A percentile compares a stretch with the other conserved stretches of the same genome.
phyloP scores from a whole-genome alignment of 2,888 invertebrate genomes.

The Tortrix viridana region DNA sequence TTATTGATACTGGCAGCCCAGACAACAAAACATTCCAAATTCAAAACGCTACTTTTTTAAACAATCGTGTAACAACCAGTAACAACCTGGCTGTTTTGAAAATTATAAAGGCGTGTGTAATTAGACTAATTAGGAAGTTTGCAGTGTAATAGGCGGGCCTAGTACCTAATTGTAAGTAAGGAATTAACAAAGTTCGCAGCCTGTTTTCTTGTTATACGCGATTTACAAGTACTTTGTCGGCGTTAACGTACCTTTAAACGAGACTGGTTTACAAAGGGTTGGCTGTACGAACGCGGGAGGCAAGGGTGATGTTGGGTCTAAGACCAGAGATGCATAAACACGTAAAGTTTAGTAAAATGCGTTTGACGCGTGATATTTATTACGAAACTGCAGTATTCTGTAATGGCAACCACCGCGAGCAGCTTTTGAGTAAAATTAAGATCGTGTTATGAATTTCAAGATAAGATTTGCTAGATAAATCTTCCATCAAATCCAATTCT shows the following conservation, averaged over 20 bases:
- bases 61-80: background rate
- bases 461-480: too few relatives aligned
- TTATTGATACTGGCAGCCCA: too few relatives aligned
- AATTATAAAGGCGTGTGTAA: conserved; percentile 8
- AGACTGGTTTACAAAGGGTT: conserved; percentile 1
- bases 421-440: too few relatives aligned
- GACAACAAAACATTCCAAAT: background rate
- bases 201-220: conserved; percentile 17
- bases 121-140: conserved; percentile 9
- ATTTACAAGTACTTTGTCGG: conserved; percentile 18
- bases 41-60: background rate
- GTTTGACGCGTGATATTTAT: too few relatives aligned
- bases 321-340: too few relatives aligned
- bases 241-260: conserved; percentile 15
- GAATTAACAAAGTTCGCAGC: conserved; percentile 15
- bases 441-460: too few relatives aligned
- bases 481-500: too few relatives aligned
- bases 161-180: conserved; percentile 12
- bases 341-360: too few relatives aligned
- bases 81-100: background rate
- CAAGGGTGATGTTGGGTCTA: too few relatives aligned
- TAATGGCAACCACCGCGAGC: too few relatives aligned
- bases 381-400: too few relatives aligned
- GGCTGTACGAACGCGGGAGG: background rate
- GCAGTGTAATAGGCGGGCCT: conserved; percentile 6